Base-by-base conservation (phyloP, 2,888 invertebrate species). In the Drosophila hawaiiensis region DNA sequence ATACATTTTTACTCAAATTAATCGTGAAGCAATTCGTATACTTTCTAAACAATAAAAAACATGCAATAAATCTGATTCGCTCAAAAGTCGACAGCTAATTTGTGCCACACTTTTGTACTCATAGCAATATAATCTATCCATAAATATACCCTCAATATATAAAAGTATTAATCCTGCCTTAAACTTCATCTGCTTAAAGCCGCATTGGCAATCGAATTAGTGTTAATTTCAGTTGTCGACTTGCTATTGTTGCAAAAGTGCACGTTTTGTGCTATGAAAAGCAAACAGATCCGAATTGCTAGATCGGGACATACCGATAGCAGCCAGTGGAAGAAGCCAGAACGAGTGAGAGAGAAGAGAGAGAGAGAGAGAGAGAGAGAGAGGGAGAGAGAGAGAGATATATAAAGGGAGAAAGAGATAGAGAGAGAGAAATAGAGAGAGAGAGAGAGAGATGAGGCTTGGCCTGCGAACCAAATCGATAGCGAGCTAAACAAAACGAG, bases 401-500 rank as follows among this genome's bases (percentile, higher is more conserved):
- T 2, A 43, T 4, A 16, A 7, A 37, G 33, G 12, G 12, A 56
- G 14, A 28, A n/a, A 22, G 28, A 39, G 55, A 7, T 19, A 7
- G 58, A 19, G 14, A 19, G 39, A 35, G n/a, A 37, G 19, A 63
- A 50, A 55, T 47, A 37, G 50, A 52, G 41, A 54, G 41, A n/a
- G 50, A 52, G 41, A 54, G 41, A n/a, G 29, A 55, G 50, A 64
- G 55, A 43, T 47, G 52, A 43, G 63, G 35, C 41, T 59, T 14
- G 52, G 58, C 29, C 35, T 63, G 76, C 64, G 64, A 66, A 59
- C 73, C 76, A 77, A 88, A 88, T 83, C 86, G 83, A 83, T 88
- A 83, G 88, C 66, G 63, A 50, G 66, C 72, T n/a, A 59, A 88
- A 85, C 89, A 80, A 88, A 88, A 86, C 83, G 83, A 80, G 85